phyloP scores from a whole-genome alignment of 2,888 invertebrate species.

The Plebejus anna region DNA sequence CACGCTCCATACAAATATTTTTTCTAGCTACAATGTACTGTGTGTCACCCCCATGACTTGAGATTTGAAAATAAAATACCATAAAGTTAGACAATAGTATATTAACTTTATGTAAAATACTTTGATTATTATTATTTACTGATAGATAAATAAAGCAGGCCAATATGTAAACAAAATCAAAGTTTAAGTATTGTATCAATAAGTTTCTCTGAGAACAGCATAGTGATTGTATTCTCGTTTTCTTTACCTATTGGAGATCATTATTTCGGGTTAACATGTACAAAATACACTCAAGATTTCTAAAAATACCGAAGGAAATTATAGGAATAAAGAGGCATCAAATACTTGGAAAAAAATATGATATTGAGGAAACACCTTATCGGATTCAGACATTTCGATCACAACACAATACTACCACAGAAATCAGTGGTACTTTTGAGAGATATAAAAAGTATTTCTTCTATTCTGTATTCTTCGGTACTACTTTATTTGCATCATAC shows the following conservation, averaged over 20 bases:
- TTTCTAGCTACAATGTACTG: no score
- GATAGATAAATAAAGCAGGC: not conserved
- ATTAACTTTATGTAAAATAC: not conserved
- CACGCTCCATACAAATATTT: no score
- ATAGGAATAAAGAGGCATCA: constrained; percentile 46
- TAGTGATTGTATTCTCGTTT: not conserved
- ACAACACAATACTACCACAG: not conserved
- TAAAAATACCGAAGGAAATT: constrained; percentile 50
- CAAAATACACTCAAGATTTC: constrained; percentile 47
- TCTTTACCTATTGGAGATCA: not conserved
- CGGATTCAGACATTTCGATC: not conserved
- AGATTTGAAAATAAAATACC: no score
- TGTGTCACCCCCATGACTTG: no score
- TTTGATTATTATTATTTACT: not conserved
- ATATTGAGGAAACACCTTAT: constrained; percentile 32
- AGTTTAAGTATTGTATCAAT: not conserved
- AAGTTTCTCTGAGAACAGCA: not conserved
- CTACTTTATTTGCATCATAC: constrained; percentile 57
- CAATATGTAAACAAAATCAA: not conserved
- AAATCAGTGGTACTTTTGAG: not conserved
- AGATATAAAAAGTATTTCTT: constrained; percentile 48
- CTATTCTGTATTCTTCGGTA: constrained; percentile 58
- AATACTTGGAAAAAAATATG: constrained; percentile 42
- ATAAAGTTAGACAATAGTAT: no score
- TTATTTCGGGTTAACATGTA: constrained; percentile 45